phyloP scores from a whole-genome alignment of 2,797 vertebrate species.

The Rhincodon typus region DNA sequence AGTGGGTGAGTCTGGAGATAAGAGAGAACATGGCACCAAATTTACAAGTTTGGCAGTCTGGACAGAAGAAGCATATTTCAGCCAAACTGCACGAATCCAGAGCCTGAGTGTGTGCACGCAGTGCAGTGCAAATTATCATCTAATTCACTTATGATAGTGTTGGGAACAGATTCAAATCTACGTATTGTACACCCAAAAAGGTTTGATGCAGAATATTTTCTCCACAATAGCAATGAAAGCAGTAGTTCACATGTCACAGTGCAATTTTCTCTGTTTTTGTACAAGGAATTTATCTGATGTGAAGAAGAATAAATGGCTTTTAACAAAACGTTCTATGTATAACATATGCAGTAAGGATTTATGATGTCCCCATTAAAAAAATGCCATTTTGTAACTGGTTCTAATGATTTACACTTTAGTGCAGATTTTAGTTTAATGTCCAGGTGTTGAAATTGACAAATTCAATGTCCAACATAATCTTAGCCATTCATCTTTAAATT shows the following conservation, averaged over 20 bases:
- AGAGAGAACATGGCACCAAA: not conserved
- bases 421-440: not conserved
- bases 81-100: not conserved
- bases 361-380: not conserved
- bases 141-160: not conserved
- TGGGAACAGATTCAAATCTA: not conserved
- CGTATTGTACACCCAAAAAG: not conserved
- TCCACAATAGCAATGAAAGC: not conserved
- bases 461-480: not conserved
- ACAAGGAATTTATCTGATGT: not conserved
- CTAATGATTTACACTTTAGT: slow-evolving; percentile 4
- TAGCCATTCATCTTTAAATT: not conserved
- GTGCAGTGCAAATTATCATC: not conserved
- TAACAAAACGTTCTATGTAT: not conserved
- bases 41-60: not conserved
- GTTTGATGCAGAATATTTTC: not conserved
- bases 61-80: not conserved
- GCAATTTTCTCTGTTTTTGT: not conserved
- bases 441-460: not conserved
- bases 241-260: not conserved
- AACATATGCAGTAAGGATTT: not conserved
- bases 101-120: not conserved
- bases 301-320: not conserved
- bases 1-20: not conserved
- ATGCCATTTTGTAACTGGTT: not conserved